phyloP scores from a whole-genome alignment of 2,113 vertebrate species.

The Sturnira hondurensis region DNA sequence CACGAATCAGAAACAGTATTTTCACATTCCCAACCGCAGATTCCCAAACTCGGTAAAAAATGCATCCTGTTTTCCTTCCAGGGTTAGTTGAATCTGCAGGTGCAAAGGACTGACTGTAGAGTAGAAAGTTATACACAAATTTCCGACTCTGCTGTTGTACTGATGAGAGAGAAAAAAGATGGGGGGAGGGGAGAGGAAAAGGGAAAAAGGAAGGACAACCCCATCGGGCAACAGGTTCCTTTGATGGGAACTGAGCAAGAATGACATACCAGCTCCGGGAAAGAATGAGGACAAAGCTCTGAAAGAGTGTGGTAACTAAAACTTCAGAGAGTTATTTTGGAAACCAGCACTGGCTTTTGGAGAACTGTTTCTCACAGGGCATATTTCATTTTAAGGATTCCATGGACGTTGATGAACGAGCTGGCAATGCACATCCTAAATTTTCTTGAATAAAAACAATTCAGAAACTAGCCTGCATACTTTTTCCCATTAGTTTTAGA shows the following conservation, averaged over 20 bases:
- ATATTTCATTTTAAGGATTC: conserved; percentile 2
- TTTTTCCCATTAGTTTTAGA: conserved; percentile 51
- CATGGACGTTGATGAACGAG: conserved; percentile 26
- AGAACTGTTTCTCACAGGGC: background rate
- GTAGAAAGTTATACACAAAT: too few relatives aligned
- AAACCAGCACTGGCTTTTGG: background rate
- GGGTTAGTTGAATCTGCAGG: too few relatives aligned
- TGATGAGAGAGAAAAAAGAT: background rate
- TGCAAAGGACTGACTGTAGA: background rate
- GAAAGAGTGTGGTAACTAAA: background rate
- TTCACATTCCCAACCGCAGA: background rate
- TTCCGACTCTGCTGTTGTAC: too few relatives aligned
- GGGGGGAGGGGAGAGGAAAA: background rate
- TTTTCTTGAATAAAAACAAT: conserved; percentile 52
- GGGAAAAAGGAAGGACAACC: accelerated
- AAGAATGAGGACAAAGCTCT: background rate
- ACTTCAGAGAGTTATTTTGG: background rate
- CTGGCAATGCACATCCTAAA: background rate
- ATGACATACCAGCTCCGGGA: background rate
- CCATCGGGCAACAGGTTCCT: accelerated
- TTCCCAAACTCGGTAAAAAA: background rate
- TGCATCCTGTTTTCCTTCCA: too few relatives aligned
- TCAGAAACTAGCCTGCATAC: conserved; percentile 9
- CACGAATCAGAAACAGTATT: too few relatives aligned
- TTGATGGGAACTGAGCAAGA: background rate